phyloP scores from a whole-genome alignment of 2,888 invertebrate genomes.

The Azorinus chamasolen region DNA sequence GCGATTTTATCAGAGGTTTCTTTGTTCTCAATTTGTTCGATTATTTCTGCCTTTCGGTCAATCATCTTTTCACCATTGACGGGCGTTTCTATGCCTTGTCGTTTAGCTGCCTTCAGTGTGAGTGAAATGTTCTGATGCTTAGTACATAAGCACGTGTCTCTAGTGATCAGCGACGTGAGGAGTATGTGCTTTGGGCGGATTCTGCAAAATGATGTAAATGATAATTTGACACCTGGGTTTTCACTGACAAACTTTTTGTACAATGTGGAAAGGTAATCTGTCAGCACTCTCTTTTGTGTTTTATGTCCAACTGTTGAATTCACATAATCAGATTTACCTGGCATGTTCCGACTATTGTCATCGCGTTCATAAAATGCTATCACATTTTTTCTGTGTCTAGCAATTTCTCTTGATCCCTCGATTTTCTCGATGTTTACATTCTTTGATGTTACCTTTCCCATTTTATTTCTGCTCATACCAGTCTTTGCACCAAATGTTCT shows the following conservation, averaged over 20 bases:
- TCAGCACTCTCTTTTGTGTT: slow-evolving; percentile 19
- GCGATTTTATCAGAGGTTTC: slow-evolving; percentile 9
- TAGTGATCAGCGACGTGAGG: slow-evolving; percentile 15
- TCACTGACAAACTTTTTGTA: slow-evolving; percentile 23
- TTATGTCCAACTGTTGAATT: slow-evolving; percentile 2
- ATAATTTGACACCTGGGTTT: slow-evolving; percentile 28
- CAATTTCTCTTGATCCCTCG: slow-evolving; percentile 8
- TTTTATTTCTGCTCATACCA: slow-evolving; percentile 19
- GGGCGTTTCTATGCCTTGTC: background rate
- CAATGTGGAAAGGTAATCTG: slow-evolving; percentile 20
- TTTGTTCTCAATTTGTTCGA: slow-evolving; percentile 1
- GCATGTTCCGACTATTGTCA: slow-evolving; percentile 14
- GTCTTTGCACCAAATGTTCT: slow-evolving; percentile 1
- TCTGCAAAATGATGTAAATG: slow-evolving; percentile 29
- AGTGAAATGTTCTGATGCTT: slow-evolving; percentile 30
- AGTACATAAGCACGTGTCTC: slow-evolving; percentile 19
- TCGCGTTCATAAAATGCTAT: slow-evolving; percentile 6
- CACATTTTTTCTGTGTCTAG: too few relatives aligned
- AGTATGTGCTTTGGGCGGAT: slow-evolving; percentile 17
- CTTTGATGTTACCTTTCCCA: slow-evolving; percentile 14
- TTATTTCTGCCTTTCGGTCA: slow-evolving; percentile 5
- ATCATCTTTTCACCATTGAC: slow-evolving; percentile 29
- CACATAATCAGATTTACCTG: slow-evolving; percentile 19
- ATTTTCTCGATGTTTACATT: slow-evolving; percentile 9
- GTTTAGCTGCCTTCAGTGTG: slow-evolving; percentile 15